Base-by-base conservation (phyloP, 2,888 invertebrate genomes). In the Drosophila histrio region DNA sequence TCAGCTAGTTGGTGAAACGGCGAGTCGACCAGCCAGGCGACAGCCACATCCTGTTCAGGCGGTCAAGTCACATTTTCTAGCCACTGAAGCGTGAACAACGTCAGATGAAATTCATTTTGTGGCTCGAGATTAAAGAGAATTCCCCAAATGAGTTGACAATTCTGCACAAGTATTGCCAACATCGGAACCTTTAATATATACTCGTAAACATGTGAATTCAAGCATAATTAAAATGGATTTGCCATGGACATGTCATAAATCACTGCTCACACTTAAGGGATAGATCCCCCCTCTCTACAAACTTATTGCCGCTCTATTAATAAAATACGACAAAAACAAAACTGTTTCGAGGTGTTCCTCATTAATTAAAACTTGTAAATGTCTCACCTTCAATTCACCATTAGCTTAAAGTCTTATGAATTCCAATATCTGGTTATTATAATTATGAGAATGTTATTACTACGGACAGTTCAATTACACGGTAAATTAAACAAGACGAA, bases 181-280 rank as follows among this genome's bases (percentile, higher is more conserved):
- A 19, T 19, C 2, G 32, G 52, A 24, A 43, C 57, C 57, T 63
- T 59, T 56, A 69, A 69, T 24, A 39, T 30, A 56, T 34, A 39
- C 41, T 49, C 58, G 54, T 43, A 68, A 73, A 59, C 50, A 52
- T 54, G 56, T 46, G 54, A 66, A 54, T 46, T 59, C 28, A 26
- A 44, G 72, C 68, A 83, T 77, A 87, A 81, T 80, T 87, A 74
- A 87, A 62, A 68, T 63, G 43, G 61, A 74, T 70, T 62, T n/a
- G 19, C 44, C 3, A 9, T 9, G 17, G 44, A 39, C 39, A 30
- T 54, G 47, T 61, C 66, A 80, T 80, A 83, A 80, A 87, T 84
- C 87, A 80, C 47, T 24, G 62, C 30, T 58, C 21, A 49, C 34
- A 39, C 53, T 15, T 28, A 21, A 5, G 36, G 11, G 3, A 15